phyloP scores from a whole-genome alignment of 2,888 invertebrate genomes.

The Drosophila picticornis region DNA sequence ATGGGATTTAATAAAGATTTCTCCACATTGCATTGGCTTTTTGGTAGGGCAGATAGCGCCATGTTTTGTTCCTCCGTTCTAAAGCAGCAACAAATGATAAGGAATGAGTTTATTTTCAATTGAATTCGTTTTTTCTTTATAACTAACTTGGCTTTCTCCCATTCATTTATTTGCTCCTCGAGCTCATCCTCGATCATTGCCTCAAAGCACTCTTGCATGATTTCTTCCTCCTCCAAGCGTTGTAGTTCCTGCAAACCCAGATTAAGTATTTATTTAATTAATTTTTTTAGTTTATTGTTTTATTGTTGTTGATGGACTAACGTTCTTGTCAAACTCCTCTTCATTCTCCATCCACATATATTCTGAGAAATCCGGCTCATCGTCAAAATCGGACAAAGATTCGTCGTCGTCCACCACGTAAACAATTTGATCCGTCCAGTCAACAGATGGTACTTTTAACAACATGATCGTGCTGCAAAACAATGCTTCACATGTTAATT shows the following conservation, averaged over 20 bases:
- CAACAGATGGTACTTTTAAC: slow-evolving; percentile 84
- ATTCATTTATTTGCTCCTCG: slow-evolving; percentile 85
- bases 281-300: no score
- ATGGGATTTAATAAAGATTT: slow-evolving; percentile 93
- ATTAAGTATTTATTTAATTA: background rate
- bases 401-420: slow-evolving; percentile 83
- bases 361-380: slow-evolving; percentile 91
- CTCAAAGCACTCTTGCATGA: slow-evolving; percentile 95
- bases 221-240: slow-evolving; percentile 93
- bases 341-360: slow-evolving; percentile 98
- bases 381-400: slow-evolving; percentile 81
- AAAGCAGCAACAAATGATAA: slow-evolving; percentile 11
- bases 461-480: slow-evolving; percentile 75
- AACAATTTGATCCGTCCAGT: slow-evolving; percentile 84
- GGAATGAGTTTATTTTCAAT: background rate
- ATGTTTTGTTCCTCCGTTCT: slow-evolving; percentile 84
- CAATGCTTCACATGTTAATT: background rate
- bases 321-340: slow-evolving; percentile 96
- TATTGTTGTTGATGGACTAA: slow-evolving; percentile 78
- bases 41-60: slow-evolving; percentile 83
- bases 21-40: slow-evolving; percentile 84
- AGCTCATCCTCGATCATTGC: slow-evolving; percentile 93
- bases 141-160: slow-evolving; percentile 83
- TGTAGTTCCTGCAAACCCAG: slow-evolving; percentile 89
- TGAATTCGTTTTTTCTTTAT: background rate